Evolutionary conservation across 2,888 invertebrate genomes (phyloP).

Genomic region (Tridacna gigas): DNA sequence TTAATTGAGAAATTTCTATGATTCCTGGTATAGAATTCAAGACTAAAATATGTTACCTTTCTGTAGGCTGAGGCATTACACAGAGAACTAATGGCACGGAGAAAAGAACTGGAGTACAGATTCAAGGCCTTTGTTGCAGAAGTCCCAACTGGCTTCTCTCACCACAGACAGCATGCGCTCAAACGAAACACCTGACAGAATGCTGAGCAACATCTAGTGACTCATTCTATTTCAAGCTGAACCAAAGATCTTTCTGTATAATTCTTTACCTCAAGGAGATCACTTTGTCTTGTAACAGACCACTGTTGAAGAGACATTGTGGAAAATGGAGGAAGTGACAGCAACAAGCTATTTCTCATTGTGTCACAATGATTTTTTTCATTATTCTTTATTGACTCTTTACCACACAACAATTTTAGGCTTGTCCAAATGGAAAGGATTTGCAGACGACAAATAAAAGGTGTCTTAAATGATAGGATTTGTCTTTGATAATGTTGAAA

Average conservation of each 20-base stretch:
- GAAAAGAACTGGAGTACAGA: constrained; percentile 80
- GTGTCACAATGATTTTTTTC: neutral
- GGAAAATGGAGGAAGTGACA: neutral
- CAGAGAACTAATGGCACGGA: constrained; percentile 81
- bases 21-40: too few species aligned
- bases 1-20: too few species aligned
- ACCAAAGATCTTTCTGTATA: too few species aligned
- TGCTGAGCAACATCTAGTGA: too few species aligned
- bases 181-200: constrained; percentile 23
- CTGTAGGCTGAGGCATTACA: constrained; percentile 83
- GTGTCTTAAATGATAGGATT: too few species aligned
- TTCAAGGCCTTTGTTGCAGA: constrained; percentile 80
- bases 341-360: neutral
- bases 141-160: constrained; percentile 34
- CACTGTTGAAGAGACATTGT: neutral
- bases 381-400: neutral
- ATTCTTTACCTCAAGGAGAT: too few species aligned
- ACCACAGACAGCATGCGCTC: neutral
- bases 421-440: too few species aligned
- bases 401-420: too few species aligned
- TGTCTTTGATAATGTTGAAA: too few species aligned
- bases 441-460: too few species aligned
- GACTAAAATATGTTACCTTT: too few species aligned
- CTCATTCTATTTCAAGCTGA: too few species aligned
- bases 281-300: neutral